phyloP scores from a whole-genome alignment of 1,140 invertebrate species.

The Drosophila pallidifrons region DNA sequence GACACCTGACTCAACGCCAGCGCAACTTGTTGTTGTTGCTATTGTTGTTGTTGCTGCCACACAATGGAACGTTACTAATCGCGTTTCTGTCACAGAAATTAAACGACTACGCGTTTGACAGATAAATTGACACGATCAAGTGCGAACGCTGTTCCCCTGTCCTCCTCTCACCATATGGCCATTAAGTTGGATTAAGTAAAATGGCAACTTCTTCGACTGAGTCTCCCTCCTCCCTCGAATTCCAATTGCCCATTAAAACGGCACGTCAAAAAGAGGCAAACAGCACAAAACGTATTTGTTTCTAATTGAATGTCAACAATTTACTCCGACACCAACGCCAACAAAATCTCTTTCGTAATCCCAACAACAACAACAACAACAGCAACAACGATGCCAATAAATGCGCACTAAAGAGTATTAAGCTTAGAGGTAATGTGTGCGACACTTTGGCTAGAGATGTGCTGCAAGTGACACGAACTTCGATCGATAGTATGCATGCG shows the following conservation, averaged over 20 bases:
- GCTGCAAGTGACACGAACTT: too few species aligned
- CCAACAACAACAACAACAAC: conserved; percentile 1
- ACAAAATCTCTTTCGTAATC: conserved; percentile 12
- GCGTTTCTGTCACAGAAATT: conserved; percentile 80
- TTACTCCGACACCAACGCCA: conserved; percentile 30
- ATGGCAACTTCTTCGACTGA: conserved; percentile 57
- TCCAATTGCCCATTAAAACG: conserved; percentile 62
- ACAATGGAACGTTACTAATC: conserved; percentile 74
- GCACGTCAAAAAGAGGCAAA: conserved; percentile 42
- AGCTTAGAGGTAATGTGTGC: not conserved
- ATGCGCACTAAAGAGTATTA: not conserved
- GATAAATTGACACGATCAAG: conserved; percentile 79
- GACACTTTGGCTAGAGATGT: not conserved
- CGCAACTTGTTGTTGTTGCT: conserved; percentile 48
- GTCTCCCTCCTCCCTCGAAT: conserved; percentile 11
- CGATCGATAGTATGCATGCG: too few species aligned
- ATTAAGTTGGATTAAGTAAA: conserved; percentile 74
- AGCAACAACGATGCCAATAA: conserved; percentile 11
- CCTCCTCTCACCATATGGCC: conserved; percentile 29
- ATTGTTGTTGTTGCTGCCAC: conserved; percentile 26
- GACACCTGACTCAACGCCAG: conserved; percentile 55
- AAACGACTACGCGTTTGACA: conserved; percentile 74
- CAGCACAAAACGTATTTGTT: conserved; percentile 39
- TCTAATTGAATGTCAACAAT: conserved; percentile 62
- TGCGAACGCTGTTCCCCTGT: conserved; percentile 35